phyloP scores from a whole-genome alignment of 2,113 vertebrate genomes.

The Piaya cayana region DNA sequence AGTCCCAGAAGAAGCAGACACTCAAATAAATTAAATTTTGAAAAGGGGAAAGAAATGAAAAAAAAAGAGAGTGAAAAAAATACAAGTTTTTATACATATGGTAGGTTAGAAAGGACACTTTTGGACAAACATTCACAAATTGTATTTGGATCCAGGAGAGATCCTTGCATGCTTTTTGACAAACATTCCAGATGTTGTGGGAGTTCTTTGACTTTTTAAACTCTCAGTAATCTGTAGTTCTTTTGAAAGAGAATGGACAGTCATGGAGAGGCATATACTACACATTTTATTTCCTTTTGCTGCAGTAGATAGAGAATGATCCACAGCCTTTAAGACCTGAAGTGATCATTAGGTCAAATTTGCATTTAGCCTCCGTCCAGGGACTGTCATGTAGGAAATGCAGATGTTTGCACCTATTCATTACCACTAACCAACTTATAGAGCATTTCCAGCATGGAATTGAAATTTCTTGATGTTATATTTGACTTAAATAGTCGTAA shows the following conservation, averaged over 20 bases:
- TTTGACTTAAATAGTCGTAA: background rate
- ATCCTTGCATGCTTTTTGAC: background rate
- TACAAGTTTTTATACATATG: background rate
- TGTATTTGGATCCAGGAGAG: background rate
- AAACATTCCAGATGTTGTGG: background rate
- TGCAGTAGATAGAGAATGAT: background rate
- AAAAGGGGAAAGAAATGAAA: background rate
- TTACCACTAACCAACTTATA: background rate
- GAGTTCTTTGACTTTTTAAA: slow-evolving; percentile 8
- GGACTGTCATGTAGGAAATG: background rate
- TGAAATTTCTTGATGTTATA: background rate
- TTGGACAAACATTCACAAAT: background rate
- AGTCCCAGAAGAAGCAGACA: background rate
- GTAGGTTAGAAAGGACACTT: background rate
- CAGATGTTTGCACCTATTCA: background rate
- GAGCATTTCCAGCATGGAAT: background rate
- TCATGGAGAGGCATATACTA: background rate
- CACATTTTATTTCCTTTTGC: background rate
- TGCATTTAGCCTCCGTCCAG: background rate
- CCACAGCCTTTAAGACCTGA: background rate
- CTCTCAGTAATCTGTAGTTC: background rate
- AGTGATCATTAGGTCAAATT: background rate
- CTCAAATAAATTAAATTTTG: background rate
- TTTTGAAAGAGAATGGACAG: background rate
- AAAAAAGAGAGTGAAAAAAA: background rate